Evolutionary conservation across 2,797 vertebrate species (phyloP).

Genomic region (Coracias cyanogaster): DNA sequence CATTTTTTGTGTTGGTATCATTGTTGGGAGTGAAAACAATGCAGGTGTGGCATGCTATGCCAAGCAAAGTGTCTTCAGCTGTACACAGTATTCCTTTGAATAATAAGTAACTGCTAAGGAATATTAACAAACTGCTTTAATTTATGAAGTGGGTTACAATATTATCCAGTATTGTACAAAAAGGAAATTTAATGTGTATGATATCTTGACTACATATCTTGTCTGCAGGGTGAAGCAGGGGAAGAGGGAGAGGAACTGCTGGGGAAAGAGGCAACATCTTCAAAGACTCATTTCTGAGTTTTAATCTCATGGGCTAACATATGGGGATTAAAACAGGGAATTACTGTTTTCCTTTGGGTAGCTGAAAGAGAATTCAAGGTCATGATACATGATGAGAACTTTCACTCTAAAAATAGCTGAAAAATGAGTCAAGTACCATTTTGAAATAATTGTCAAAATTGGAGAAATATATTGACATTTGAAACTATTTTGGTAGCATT

Average conservation of each 20-base stretch:
- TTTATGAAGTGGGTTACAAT: background rate
- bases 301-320: background rate
- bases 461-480: constrained; percentile 5
- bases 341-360: background rate
- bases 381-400: background rate
- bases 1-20: background rate
- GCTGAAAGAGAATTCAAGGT: background rate
- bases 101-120: background rate
- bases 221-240: background rate
- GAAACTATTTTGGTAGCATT: background rate
- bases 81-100: background rate
- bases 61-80: background rate
- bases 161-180: background rate
- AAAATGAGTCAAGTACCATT: background rate
- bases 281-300: background rate
- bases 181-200: background rate
- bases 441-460: constrained; percentile 15
- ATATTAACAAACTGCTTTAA: background rate
- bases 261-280: background rate
- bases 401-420: background rate
- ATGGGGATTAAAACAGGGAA: background rate
- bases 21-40: background rate
- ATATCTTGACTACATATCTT: background rate
- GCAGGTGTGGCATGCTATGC: background rate
- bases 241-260: background rate